Base-by-base conservation (phyloP, 2,888 invertebrate species). In the Patella ulyssiponensis region DNA sequence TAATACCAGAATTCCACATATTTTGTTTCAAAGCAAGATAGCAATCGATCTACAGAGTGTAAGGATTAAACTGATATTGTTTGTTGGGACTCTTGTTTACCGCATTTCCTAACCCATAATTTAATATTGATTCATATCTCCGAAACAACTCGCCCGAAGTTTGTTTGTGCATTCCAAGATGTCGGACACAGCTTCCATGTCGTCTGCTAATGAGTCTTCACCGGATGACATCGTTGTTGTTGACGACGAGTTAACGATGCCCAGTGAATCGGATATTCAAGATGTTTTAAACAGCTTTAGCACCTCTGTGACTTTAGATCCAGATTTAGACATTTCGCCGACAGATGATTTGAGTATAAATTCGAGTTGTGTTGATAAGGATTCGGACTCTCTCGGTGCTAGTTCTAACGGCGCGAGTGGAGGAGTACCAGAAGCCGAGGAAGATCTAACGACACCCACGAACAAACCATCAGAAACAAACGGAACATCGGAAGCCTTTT, bases 251-350 rank as follows among this genome's bases (percentile, higher is more conserved):
- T 51, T 72, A 7, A 73, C 72, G 15, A 33, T 77, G 72, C 52
- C 54, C 44, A 33, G 71, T 69, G 77, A 80, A 70, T 23, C 44
- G 5, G 80, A 80, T 15, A 69, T 80, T 27, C 76, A 73, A 54
- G 75, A 52, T 17, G 76, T 78, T 3, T 64, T 76, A 4, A 75
- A 33, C 3, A 71, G 77, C 15, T 74, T 80, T 64, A 74, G 76
- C 17, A 69, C 79, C 11, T 33, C 33, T 15, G 58, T 80, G 7
- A 71, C 72, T 11, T 56, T 80, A 44, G 74, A 78, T 27, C 76
- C 80, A 5, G 80, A 80, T 70, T 73, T 72, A n/a, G 76, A 80
- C 78, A 80, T 80, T 64, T 23, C n/a, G 15, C n/a, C 54, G 44
- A 44, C 56, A 1, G 76, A 58, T 14, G 76, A 53, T 52, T 58